Evolutionary conservation across 2,888 invertebrate genomes (phyloP).

Genomic region (Tetragnatha montana): DNA sequence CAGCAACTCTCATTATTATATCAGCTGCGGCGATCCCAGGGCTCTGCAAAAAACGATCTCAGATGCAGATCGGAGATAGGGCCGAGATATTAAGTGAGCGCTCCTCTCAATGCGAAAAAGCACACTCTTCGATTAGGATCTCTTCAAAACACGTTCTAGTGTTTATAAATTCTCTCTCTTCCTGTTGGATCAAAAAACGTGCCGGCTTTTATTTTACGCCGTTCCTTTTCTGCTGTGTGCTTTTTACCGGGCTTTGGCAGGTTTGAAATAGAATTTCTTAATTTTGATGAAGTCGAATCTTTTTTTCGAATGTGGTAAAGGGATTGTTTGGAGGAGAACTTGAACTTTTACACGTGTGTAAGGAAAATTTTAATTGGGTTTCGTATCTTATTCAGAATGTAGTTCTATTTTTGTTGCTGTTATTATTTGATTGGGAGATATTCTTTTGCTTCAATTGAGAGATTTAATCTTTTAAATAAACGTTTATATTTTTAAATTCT

Average conservation of each 20-base stretch:
- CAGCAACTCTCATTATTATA: constrained; percentile 45
- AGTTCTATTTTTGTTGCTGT: background rate
- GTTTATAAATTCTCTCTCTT: constrained; percentile 64
- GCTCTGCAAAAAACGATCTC: constrained; percentile 35
- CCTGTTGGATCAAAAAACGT: constrained; percentile 63
- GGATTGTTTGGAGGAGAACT: background rate
- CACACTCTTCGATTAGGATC: constrained; percentile 46
- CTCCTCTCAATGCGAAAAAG: constrained; percentile 54
- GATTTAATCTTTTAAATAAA: no score
- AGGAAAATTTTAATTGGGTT: background rate
- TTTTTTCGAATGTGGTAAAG: background rate
- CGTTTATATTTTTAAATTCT: no score
- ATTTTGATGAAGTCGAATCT: background rate
- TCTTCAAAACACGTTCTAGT: constrained; percentile 40
- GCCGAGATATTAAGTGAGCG: constrained; percentile 62
- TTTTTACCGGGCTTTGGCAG: background rate
- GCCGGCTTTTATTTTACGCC: constrained; percentile 37
- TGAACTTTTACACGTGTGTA: background rate
- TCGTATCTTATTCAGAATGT: background rate
- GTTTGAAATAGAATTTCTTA: background rate
- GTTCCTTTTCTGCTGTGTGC: background rate
- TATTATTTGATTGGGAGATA: no score
- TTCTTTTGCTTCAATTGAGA: no score
- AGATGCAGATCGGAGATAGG: constrained; percentile 54
- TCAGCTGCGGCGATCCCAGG: constrained; percentile 35